These are phyloP conservation scores for Oscarella lobularis DNA, from an alignment of 37 sponge, comb jelly and placozoan species.

Conservation along the genomic window DNA sequence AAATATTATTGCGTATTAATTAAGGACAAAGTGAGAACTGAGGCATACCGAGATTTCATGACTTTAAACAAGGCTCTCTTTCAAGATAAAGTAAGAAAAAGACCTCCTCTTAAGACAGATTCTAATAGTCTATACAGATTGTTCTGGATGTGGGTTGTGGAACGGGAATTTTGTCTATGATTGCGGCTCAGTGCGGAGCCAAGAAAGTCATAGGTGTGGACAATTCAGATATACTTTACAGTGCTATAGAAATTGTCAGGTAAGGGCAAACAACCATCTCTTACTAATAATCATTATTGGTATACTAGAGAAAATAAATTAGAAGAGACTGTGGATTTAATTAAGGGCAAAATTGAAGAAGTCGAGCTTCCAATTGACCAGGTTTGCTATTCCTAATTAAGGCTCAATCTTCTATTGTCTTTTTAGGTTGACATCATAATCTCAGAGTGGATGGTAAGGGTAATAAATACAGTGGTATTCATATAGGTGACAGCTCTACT, in stretches of 20 bases:
- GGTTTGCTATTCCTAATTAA: too few species aligned
- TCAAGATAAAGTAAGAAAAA: conserved; percentile 28
- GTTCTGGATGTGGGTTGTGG: conserved; percentile 83
- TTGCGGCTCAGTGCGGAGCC: conserved; percentile 61
- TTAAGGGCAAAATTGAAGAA: conserved; percentile 47
- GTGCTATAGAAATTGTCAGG: conserved; percentile 71
- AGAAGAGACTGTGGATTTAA: conserved; percentile 24
- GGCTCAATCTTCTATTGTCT: neutral
- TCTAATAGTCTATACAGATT: neutral
- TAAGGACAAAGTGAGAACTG: conserved; percentile 53
- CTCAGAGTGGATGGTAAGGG: conserved; percentile 82
- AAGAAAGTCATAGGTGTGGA: conserved; percentile 49
- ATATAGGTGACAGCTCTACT: neutral
- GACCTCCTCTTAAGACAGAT: neutral
- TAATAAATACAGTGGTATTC: neutral
- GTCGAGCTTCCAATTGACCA: conserved; percentile 53
- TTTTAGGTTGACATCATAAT: conserved; percentile 61
- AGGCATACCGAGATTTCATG: conserved; percentile 44
- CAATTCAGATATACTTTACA: conserved; percentile 46
- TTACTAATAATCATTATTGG: neutral
- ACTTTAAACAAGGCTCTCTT: conserved; percentile 34
- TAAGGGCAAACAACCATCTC: neutral
- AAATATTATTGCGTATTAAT: neutral
- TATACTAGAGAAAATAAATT: conserved; percentile 48
- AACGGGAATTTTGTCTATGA: conserved; percentile 64